Evolutionary conservation across 92 coral and sea anemone genomes (phyloP).

Genomic region (Zoanthus gigantus): DNA sequence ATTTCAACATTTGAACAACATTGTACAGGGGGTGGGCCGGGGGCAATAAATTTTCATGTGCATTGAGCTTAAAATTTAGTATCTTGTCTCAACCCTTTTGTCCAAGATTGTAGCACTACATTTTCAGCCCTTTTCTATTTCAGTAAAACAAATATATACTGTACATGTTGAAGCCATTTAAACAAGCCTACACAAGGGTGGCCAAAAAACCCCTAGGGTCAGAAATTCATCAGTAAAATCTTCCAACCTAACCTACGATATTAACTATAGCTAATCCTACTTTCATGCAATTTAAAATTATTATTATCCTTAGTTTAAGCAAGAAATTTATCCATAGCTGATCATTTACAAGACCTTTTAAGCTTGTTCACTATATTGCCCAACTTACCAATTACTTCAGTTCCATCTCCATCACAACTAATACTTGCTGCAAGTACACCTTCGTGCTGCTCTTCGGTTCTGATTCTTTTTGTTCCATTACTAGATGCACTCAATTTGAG

Average conservation of each 20-base stretch:
- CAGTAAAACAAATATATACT: constrained; percentile 30
- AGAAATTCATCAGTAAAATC: constrained; percentile 28
- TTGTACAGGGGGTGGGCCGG: constrained; percentile 33
- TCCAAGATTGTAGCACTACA: constrained; percentile 30
- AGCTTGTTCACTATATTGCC: constrained; percentile 16
- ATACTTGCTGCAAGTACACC: constrained; percentile 18
- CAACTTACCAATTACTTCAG: constrained; percentile 7
- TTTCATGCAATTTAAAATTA: constrained; percentile 26
- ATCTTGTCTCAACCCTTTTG: constrained; percentile 27
- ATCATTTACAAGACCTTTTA: constrained; percentile 28
- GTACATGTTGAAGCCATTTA: constrained; percentile 32
- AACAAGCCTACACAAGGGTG: constrained; percentile 34
- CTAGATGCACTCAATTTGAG: constrained; percentile 54
- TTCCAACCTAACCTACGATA: constrained; percentile 30
- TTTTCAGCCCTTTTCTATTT: constrained; percentile 31
- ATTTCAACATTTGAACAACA: constrained; percentile 28
- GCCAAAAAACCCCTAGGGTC: constrained; percentile 33
- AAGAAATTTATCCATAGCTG: constrained; percentile 28
- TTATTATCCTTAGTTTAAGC: constrained; percentile 25
- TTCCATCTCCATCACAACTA: constrained; percentile 14
- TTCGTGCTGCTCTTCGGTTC: constrained; percentile 37
- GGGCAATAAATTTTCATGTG: constrained; percentile 29
- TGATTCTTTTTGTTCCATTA: constrained; percentile 51
- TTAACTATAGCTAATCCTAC: constrained; percentile 28
- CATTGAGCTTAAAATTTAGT: constrained; percentile 28